phyloP scores from a whole-genome alignment of 35 echinoderm and acorn worm species.

The Stichopus chloronotus region DNA sequence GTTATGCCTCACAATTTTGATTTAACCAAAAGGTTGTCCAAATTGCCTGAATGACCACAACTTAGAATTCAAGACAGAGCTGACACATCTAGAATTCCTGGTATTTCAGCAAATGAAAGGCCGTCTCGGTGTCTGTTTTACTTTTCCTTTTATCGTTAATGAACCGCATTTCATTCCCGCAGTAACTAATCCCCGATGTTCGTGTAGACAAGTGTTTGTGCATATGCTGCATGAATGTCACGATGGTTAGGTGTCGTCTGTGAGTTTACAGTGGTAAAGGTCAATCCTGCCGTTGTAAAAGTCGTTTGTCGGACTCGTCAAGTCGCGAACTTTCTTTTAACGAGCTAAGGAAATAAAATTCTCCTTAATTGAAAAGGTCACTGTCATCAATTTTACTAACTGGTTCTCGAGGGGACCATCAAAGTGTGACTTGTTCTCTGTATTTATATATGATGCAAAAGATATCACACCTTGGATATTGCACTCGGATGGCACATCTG shows the following conservation, averaged over 20 bases:
- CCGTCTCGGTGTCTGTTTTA: not conserved
- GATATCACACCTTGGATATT: too few species aligned
- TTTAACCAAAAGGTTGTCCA: too few species aligned
- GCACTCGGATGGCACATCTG: too few species aligned
- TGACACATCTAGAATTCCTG: too few species aligned
- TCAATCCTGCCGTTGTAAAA: not conserved
- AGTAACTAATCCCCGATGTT: not conserved
- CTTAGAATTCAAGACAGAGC: too few species aligned
- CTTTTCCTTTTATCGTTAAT: not conserved
- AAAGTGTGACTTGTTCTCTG: not conserved
- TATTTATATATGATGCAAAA: not conserved
- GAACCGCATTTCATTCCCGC: not conserved
- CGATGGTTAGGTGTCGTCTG: too few species aligned
- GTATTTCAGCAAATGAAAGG: too few species aligned
- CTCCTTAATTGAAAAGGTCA: constrained; percentile 36
- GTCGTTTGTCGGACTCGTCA: not conserved
- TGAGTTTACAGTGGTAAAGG: not conserved
- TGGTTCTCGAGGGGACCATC: not conserved
- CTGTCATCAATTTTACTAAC: not conserved
- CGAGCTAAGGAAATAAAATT: constrained; percentile 11
- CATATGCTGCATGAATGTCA: too few species aligned
- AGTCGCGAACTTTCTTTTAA: not conserved
- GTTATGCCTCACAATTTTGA: too few species aligned
- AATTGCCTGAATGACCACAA: too few species aligned
- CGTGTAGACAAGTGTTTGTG: too few species aligned